Conservation (phyloP, 2,888 invertebrate species). For the Notocelia uddmanniana region DNA sequence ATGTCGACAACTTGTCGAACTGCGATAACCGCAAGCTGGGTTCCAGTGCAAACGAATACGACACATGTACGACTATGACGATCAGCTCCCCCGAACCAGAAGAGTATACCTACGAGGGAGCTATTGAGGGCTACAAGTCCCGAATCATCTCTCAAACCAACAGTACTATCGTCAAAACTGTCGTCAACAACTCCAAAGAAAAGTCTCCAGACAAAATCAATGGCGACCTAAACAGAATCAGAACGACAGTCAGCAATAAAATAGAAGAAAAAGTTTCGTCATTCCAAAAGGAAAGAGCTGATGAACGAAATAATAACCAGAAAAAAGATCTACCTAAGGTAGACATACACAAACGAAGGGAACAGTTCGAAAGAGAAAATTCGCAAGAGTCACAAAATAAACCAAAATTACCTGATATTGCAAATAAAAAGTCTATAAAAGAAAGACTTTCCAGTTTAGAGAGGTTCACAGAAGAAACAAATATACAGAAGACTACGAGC, state of each 20-base stretch:
- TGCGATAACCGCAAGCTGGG: slow-evolving; percentile 80
- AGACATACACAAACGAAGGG: slow-evolving; percentile 92
- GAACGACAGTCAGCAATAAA: slow-evolving; percentile 83
- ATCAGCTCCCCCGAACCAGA: slow-evolving; percentile 90
- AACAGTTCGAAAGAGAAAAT: slow-evolving; percentile 91
- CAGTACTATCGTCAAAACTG: slow-evolving; percentile 77
- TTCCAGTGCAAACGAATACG: slow-evolving; percentile 87
- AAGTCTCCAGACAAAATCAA: slow-evolving; percentile 76
- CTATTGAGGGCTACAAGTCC: slow-evolving; percentile 94
- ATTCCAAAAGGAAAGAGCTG: slow-evolving; percentile 82
- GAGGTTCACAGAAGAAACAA: slow-evolving; percentile 86
- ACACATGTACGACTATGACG: slow-evolving; percentile 89
- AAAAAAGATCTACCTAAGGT: slow-evolving; percentile 91
- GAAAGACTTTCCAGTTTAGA: slow-evolving; percentile 90
- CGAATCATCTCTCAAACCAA: slow-evolving; percentile 88
- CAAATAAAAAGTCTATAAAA: slow-evolving; percentile 89
- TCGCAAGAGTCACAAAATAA: slow-evolving; percentile 81
- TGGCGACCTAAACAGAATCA: slow-evolving; percentile 78
- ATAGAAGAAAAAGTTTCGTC: slow-evolving; percentile 88
- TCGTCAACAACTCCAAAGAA: slow-evolving; percentile 78
- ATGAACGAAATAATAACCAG: slow-evolving; percentile 77
- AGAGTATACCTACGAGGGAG: slow-evolving; percentile 95
- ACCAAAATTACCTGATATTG: slow-evolving; percentile 87
- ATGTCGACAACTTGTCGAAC: slow-evolving; percentile 80
- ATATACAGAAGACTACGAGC: slow-evolving; percentile 76